Evolutionary conservation across 2,113 vertebrate species (phyloP).

Genomic region (Saimiri boliviensis): DNA sequence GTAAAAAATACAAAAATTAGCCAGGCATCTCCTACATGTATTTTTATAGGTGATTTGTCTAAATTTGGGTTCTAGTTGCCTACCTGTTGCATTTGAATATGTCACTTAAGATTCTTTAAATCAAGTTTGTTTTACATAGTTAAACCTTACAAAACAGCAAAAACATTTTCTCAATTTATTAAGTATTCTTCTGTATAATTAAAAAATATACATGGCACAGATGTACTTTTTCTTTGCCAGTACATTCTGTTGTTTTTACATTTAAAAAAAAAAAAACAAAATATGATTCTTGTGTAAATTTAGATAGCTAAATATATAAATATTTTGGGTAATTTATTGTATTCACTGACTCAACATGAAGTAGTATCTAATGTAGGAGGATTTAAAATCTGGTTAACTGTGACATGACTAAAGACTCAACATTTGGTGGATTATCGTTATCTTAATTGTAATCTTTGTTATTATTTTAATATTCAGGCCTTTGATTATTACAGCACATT

Average conservation of each 20-base stretch:
- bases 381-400: conserved; percentile 2
- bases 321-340: background rate
- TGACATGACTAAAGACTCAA: background rate
- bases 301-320: background rate
- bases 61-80: background rate
- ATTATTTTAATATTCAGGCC: background rate
- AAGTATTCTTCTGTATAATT: background rate
- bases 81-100: background rate
- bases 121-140: background rate
- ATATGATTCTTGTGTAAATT: conserved; percentile 12
- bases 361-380: background rate
- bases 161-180: background rate
- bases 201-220: background rate
- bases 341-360: background rate
- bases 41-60: background rate
- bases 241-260: background rate
- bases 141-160: background rate
- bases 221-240: background rate
- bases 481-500: conserved; percentile 6
- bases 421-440: background rate
- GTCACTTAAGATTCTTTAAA: background rate
- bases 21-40: background rate
- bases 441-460: conserved; percentile 47
- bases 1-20: no score
- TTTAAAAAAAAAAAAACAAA: background rate